Evolutionary conservation across 2,797 vertebrate genomes (phyloP), one percentile per base, ranked within the genome.

Genomic region (Sphaeramia orbicularis): DNA sequence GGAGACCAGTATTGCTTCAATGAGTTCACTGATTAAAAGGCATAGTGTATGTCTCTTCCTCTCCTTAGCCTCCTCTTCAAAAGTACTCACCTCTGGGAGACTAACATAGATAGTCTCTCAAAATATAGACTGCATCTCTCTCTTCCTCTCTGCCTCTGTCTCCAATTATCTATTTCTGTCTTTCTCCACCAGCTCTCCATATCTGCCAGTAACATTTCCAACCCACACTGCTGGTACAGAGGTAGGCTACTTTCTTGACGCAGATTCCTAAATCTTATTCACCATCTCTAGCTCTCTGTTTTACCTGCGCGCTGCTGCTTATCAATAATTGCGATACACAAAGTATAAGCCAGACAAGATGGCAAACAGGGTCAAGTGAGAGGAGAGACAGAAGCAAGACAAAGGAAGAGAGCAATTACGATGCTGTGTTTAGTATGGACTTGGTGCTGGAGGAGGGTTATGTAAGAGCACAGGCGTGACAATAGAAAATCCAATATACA

Each of bases 141-240:
- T 51, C 65, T 78, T 61, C 48, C 69, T 70, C 66, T 86, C 36
- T 77, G 67, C 71, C 67, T 80, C 79, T 80, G 53, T 84, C 84
- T 89, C 84, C 81, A 86, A 83, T 86, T 85, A 87, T 89, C 86
- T 89, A 89, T 90, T 91, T 90, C 76, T 84, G 82, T 89, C 80
- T 85, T 66, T 71, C 63, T 81, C 58, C 74, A 81, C 74, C 78
- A 84, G 61, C 71, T 75, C 78, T 76, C 74, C 76, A 59, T 82
- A 79, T 86, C 81, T 83, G 80, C 76, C 86, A 86, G 77, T 75
- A 83, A 76, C 65, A 80, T 84, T 86, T 81, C 70, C 83, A 89
- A 74, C 88, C 91, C 89, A 92, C 85, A 89, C 84, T 84, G 65
- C 56, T 77, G 68, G 63, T 71, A 73, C 64, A 70, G 55, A 43